A percentile compares a stretch with the other conserved stretches of the same genome.
These are phyloP conservation scores for Saccopteryx leptura DNA, from an alignment of 2,113 vertebrate species.

Conservation along the genomic window DNA sequence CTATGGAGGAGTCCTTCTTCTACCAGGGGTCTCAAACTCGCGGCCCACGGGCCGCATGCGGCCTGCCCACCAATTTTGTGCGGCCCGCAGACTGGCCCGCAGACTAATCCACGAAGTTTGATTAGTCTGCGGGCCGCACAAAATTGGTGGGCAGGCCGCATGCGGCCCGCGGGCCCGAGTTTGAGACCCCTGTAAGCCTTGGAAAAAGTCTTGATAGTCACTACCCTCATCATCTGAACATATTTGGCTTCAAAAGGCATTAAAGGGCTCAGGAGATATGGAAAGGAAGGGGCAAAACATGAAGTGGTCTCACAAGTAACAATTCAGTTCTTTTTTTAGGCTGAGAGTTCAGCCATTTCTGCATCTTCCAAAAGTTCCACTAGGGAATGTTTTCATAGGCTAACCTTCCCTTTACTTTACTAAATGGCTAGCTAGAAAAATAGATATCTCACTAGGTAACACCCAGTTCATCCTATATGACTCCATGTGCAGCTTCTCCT, in stretches of 20 bases:
- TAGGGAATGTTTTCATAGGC: constrained; percentile 25
- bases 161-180: too few species aligned
- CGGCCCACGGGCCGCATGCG: too few species aligned
- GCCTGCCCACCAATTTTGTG: too few species aligned
- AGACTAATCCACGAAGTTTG: too few species aligned
- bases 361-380: constrained; percentile 39
- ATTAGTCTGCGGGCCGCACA: too few species aligned
- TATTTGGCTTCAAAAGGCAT: constrained; percentile 43
- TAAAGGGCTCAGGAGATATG: constrained; percentile 42
- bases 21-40: too few species aligned
- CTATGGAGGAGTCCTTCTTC: background rate
- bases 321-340: constrained; percentile 49
- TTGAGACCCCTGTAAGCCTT: too few species aligned
- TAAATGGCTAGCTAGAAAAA: constrained; percentile 46
- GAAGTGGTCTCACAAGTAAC: constrained; percentile 6
- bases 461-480: background rate
- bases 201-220: constrained; percentile 21
- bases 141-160: too few species aligned
- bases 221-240: constrained; percentile 58
- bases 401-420: constrained; percentile 27
- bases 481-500: background rate
- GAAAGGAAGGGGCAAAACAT: constrained; percentile 55
- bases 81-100: too few species aligned
- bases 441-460: background rate
- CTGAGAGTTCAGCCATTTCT: constrained; percentile 32